A percentile compares a stretch with the other conserved stretches of the same genome.
These are phyloP conservation scores for Gryon sp. DNA, from an alignment of 1,140 invertebrate genomes.

Conservation along the genomic window DNA sequence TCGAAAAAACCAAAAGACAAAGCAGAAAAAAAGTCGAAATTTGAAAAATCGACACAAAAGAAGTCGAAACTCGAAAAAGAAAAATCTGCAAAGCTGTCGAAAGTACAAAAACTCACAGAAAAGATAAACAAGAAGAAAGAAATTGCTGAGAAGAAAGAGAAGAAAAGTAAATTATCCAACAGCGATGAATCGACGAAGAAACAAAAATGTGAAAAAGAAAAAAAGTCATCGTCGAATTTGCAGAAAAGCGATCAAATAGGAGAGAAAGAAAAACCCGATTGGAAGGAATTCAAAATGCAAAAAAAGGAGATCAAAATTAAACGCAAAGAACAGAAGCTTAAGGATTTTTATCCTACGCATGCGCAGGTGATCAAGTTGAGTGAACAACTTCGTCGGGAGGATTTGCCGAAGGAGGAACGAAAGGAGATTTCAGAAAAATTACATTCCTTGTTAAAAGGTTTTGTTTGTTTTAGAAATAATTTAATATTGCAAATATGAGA, in stretches of 20 bases:
- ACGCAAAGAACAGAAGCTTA: constrained; percentile 81
- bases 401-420: constrained; percentile 81
- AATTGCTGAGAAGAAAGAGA: too few relatives aligned
- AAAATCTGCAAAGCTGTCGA: too few relatives aligned
- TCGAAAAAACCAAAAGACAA: too few relatives aligned
- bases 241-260: constrained; percentile 40
- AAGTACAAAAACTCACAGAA: too few relatives aligned
- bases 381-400: constrained; percentile 86
- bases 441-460: constrained; percentile 85
- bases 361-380: constrained; percentile 87
- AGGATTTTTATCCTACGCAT: constrained; percentile 84
- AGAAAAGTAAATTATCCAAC: too few relatives aligned
- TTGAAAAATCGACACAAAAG: too few relatives aligned
- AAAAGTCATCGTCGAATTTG: background rate
- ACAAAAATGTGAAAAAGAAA: background rate
- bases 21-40: too few relatives aligned
- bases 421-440: constrained; percentile 85
- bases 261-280: constrained; percentile 82
- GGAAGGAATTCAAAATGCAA: constrained; percentile 86
- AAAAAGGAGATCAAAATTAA: constrained; percentile 84
- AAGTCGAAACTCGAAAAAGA: too few relatives aligned
- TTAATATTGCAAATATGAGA: too few relatives aligned
- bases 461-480: too few relatives aligned
- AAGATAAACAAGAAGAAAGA: too few relatives aligned
- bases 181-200: constrained; percentile 14